Evolutionary conservation across 2,113 vertebrate genomes (phyloP).

Genomic region (Odontophorus gujanensis): DNA sequence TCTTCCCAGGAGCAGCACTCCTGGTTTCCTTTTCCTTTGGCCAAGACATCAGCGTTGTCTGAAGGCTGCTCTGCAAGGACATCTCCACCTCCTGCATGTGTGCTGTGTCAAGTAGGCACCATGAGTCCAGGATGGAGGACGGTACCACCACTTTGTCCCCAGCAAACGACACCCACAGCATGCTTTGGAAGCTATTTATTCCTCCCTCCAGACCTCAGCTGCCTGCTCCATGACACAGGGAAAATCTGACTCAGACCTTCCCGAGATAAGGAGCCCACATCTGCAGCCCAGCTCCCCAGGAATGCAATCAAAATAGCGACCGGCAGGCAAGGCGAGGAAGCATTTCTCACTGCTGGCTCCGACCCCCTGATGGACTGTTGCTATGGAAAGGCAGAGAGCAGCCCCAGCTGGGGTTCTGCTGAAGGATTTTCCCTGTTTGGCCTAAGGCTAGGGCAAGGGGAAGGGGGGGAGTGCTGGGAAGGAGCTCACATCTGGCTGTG

Average conservation of each 20-base stretch:
- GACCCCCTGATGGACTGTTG: conserved; percentile 59
- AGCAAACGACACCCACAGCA: background rate
- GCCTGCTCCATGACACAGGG: conserved; percentile 38
- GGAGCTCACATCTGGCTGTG: background rate
- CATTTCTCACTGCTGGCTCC: background rate
- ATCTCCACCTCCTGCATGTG: accelerated
- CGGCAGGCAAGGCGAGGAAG: background rate
- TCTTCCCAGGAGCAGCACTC: background rate
- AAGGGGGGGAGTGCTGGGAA: background rate
- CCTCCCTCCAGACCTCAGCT: conserved; percentile 38
- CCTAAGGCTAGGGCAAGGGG: background rate
- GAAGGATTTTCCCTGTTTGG: conserved; percentile 10
- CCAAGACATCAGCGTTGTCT: background rate
- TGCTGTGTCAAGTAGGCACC: background rate
- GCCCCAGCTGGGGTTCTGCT: conserved; percentile 56
- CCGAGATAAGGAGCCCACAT: conserved; percentile 67
- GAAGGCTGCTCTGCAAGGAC: background rate
- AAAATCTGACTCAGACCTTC: conserved; percentile 73
- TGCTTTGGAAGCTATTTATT: conserved; percentile 60
- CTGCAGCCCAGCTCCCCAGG: conserved; percentile 53
- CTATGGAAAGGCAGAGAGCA: conserved; percentile 59
- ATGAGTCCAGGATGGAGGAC: accelerated
- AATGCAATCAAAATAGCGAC: conserved; percentile 53
- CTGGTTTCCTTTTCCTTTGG: background rate
- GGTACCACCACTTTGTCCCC: background rate